A percentile compares a stretch with the other conserved stretches of the same genome.
Conservation (phyloP, 2,113 vertebrate genomes). For the Coreoperca whiteheadi region DNA sequence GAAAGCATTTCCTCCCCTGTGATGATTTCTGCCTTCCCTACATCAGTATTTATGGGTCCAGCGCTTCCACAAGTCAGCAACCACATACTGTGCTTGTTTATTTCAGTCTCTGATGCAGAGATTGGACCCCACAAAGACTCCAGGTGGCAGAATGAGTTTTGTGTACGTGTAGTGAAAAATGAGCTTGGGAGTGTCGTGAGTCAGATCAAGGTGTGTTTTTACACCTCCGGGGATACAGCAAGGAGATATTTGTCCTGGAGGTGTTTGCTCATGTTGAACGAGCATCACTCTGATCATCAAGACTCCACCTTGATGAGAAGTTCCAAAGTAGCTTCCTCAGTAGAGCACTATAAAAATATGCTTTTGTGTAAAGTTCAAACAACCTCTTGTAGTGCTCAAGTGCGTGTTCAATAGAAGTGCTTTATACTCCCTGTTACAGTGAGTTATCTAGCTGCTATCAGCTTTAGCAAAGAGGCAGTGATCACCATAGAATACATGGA, state of each 20-base stretch:
- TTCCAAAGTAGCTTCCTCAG: neutral
- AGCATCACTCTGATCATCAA: neutral
- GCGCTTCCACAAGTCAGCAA: neutral
- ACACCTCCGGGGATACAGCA: neutral
- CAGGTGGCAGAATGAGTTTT: slow-evolving; percentile 15
- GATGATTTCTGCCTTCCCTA: neutral
- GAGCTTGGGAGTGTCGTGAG: neutral
- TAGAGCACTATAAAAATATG: neutral
- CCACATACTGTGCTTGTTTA: neutral
- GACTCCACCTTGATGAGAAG: neutral
- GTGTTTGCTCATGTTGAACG: neutral
- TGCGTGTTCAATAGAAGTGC: neutral
- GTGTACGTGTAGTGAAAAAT: neutral
- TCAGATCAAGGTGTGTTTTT: neutral
- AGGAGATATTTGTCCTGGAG: neutral
- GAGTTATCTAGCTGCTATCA: neutral
- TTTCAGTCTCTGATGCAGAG: neutral
- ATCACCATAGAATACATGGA: neutral
- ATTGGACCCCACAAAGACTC: neutral
- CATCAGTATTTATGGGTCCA: neutral
- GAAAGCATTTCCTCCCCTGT: neutral
- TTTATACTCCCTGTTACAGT: neutral
- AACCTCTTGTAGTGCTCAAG: neutral
- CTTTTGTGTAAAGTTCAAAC: neutral
- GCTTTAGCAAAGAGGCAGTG: neutral